phyloP scores from a whole-genome alignment of 2,888 invertebrate genomes.

The Habroteleia sp. region DNA sequence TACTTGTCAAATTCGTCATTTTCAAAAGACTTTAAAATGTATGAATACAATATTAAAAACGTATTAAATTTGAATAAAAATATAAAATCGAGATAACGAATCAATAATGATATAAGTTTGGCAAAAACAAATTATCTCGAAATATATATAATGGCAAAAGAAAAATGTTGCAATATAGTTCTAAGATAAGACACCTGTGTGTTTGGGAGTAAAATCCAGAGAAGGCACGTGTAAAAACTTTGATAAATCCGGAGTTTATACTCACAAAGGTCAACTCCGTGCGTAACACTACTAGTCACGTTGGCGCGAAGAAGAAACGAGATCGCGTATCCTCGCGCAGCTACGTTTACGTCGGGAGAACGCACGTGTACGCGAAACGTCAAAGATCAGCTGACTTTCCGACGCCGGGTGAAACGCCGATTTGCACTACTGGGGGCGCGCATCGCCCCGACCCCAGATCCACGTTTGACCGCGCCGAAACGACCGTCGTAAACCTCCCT shows the following conservation, averaged over 20 bases:
- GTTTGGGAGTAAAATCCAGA: no score
- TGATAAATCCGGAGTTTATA: no score
- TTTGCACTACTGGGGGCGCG: constrained; percentile 66
- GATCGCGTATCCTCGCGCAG: constrained; percentile 24
- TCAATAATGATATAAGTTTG: no score
- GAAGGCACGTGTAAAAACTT: not conserved
- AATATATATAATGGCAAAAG: no score
- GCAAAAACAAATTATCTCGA: no score
- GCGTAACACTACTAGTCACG: constrained; percentile 42
- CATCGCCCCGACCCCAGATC: constrained; percentile 67
- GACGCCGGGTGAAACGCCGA: constrained; percentile 30
- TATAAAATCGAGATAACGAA: no score
- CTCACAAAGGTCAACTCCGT: constrained; percentile 43
- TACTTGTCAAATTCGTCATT: no score
- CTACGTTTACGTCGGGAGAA: constrained; percentile 38
- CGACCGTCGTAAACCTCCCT: not conserved
- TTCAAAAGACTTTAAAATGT: no score
- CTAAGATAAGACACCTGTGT: no score
- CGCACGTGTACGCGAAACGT: constrained; percentile 53
- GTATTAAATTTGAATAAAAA: no score
- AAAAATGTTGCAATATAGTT: no score
- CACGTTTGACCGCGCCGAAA: not conserved
- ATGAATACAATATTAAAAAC: no score
- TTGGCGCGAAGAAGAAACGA: constrained; percentile 52
- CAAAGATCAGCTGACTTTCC: constrained; percentile 61